Evolutionary conservation across 2,113 vertebrate species (phyloP).

Genomic region (Ptychochromis oligacanthus): DNA sequence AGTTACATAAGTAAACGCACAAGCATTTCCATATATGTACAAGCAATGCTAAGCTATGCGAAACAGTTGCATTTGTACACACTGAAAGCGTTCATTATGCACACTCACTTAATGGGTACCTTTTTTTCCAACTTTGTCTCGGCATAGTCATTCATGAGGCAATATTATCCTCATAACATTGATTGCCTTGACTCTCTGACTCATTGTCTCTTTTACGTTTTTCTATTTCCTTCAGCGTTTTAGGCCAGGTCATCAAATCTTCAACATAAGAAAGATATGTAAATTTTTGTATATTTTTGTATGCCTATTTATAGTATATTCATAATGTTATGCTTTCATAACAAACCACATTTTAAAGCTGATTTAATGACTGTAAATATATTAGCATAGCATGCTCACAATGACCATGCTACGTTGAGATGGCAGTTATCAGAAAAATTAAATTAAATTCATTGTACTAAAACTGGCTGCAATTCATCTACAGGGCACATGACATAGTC

Average conservation of each 20-base stretch:
- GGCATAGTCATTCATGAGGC: slow-evolving; percentile 23
- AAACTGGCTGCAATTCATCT: not conserved
- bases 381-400: not conserved
- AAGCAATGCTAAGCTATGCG: not conserved
- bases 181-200: not conserved
- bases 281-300: not conserved
- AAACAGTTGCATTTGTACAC: not conserved
- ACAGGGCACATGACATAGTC: not conserved
- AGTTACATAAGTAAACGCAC: slow-evolving; percentile 34
- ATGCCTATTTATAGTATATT: not conserved
- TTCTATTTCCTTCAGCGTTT: not conserved
- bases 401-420: not conserved
- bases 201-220: not conserved
- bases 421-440: not conserved
- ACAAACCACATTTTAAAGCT: not conserved
- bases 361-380: not conserved
- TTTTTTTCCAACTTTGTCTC: slow-evolving; percentile 23
- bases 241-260: slow-evolving; percentile 13
- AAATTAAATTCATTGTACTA: not conserved
- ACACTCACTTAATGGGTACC: slow-evolving; percentile 4
- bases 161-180: slow-evolving; percentile 34
- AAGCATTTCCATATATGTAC: not conserved
- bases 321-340: not conserved
- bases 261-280: slow-evolving; percentile 1
- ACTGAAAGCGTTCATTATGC: not conserved